A percentile compares a stretch with the other conserved stretches of the same genome.
Conservation (phyloP, 2,888 invertebrate genomes). For the Lithophane ornitopus region DNA sequence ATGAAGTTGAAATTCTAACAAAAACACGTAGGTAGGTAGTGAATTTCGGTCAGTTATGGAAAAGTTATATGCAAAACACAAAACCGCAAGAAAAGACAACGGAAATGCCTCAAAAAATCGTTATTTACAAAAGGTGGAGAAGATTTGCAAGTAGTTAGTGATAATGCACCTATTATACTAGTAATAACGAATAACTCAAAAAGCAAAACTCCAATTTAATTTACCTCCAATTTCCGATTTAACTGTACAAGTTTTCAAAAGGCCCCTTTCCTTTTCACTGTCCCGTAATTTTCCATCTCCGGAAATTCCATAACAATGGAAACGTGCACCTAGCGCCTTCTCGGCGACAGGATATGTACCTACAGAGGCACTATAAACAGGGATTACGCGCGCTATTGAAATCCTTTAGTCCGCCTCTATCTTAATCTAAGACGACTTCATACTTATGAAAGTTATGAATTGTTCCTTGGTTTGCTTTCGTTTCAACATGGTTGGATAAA, state of each 20-base stretch:
- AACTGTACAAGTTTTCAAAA: not conserved
- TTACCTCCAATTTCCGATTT: not conserved
- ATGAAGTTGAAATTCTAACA: not conserved
- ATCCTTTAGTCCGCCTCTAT: conserved; percentile 61
- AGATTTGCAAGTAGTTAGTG: not conserved
- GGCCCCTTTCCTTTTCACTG: not conserved
- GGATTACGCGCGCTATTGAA: conserved; percentile 74
- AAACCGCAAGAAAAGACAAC: not conserved
- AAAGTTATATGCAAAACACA: not conserved
- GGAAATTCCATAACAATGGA: conserved; percentile 67
- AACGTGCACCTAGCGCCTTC: conserved; percentile 75
- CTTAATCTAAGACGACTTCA: conserved; percentile 67
- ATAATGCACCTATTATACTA: not conserved
- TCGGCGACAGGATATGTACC: conserved; percentile 76
- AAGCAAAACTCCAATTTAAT: not conserved
- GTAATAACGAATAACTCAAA: not conserved
- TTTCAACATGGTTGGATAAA: conserved; percentile 26
- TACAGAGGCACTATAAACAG: conserved; percentile 73
- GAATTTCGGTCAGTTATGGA: not conserved
- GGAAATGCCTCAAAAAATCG: not conserved
- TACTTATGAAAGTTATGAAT: conserved; percentile 63
- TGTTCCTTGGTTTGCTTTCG: conserved; percentile 45
- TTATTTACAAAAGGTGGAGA: not conserved
- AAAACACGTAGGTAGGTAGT: not conserved
- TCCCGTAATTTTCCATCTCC: conserved; percentile 1